These are phyloP conservation scores for Alsophila aescularia DNA, from an alignment of 2,888 invertebrate genomes.

Conservation along the genomic window DNA sequence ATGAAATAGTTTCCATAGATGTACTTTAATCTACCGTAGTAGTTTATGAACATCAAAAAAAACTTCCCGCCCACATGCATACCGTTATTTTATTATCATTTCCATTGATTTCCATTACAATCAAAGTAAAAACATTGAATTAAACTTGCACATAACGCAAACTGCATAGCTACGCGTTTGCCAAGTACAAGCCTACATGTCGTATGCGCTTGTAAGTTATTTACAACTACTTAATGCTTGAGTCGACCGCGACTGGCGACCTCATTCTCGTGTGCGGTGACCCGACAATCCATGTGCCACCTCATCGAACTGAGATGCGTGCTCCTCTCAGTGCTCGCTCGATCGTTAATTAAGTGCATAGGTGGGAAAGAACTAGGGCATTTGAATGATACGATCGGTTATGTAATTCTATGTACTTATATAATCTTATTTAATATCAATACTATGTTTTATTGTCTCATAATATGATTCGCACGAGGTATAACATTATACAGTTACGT, in stretches of 20 bases:
- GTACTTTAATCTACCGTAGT: too few relatives aligned
- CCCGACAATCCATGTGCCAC: slow-evolving; percentile 50
- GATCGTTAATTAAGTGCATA: slow-evolving; percentile 11
- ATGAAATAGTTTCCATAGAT: too few relatives aligned
- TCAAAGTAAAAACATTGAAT: slow-evolving; percentile 2
- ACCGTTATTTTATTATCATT: not conserved
- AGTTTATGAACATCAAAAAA: too few relatives aligned
- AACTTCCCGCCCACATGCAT: too few relatives aligned
- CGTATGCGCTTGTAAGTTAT: not conserved
- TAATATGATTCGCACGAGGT: too few relatives aligned
- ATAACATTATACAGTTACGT: too few relatives aligned
- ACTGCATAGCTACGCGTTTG: slow-evolving; percentile 8
- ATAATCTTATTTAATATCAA: too few relatives aligned
- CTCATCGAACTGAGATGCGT: slow-evolving; percentile 31
- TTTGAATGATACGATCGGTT: too few relatives aligned
- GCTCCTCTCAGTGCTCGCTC: not conserved
- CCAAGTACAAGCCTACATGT: not conserved
- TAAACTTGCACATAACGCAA: slow-evolving; percentile 1
- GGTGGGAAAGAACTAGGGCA: not conserved
- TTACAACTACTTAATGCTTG: not conserved
- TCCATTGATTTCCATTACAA: not conserved
- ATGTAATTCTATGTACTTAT: too few relatives aligned
- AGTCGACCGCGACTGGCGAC: slow-evolving; percentile 41
- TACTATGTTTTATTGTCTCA: too few relatives aligned
- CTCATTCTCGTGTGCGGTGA: slow-evolving; percentile 70